These are phyloP conservation scores for Melanotaenia trifasciata DNA, from an alignment of 2,797 vertebrate genomes.

Conservation along the genomic window DNA sequence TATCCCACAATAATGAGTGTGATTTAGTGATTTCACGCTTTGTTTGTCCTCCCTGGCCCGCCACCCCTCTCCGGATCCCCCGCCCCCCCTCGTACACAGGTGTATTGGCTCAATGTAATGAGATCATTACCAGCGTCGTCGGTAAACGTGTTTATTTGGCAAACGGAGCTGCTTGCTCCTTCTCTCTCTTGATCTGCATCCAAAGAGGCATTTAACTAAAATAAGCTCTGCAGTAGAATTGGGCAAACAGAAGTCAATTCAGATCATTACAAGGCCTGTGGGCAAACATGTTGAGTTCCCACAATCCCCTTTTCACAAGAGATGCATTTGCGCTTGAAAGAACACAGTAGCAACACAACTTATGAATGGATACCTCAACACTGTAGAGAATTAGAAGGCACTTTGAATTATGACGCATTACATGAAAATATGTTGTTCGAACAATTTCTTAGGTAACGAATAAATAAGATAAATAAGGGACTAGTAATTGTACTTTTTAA, in stretches of 20 bases:
- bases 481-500: slow-evolving; percentile 33
- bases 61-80: slow-evolving; percentile 72
- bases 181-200: slow-evolving; percentile 77
- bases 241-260: slow-evolving; percentile 76
- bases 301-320: slow-evolving; percentile 42
- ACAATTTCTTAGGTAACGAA: slow-evolving; percentile 28
- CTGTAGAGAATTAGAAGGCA: slow-evolving; percentile 10
- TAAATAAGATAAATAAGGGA: slow-evolving; percentile 30
- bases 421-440: slow-evolving; percentile 34
- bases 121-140: slow-evolving; percentile 83
- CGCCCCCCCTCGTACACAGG: slow-evolving; percentile 76
- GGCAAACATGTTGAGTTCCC: slow-evolving; percentile 67
- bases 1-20: slow-evolving; percentile 84
- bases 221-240: slow-evolving; percentile 77
- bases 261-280: slow-evolving; percentile 76
- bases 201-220: slow-evolving; percentile 82
- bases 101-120: slow-evolving; percentile 84
- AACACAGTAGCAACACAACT: slow-evolving; percentile 16
- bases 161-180: slow-evolving; percentile 66
- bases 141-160: slow-evolving; percentile 82
- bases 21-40: slow-evolving; percentile 88
- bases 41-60: slow-evolving; percentile 81
- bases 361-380: slow-evolving; percentile 2
- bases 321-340: slow-evolving; percentile 37
- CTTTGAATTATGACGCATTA: slow-evolving; percentile 12